Conservation (phyloP, 2,888 invertebrate genomes). For the Sarcophaga rosellei region DNA sequence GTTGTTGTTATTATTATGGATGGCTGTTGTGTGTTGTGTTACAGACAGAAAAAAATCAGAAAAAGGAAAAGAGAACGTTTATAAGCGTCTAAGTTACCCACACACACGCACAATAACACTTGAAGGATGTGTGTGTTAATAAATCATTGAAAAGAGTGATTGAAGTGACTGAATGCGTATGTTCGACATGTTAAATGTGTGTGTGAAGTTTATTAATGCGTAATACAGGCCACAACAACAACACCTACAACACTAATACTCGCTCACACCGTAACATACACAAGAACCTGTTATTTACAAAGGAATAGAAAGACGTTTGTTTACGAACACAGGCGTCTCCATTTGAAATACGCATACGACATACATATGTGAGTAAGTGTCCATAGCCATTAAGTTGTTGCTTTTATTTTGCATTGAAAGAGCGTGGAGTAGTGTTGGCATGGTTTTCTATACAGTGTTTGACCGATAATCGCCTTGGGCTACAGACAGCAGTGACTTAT, state of each 20-base stretch:
- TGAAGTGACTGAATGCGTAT: not conserved
- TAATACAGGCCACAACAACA: slow-evolving; percentile 23
- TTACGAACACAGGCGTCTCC: not conserved
- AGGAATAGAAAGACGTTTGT: not conserved
- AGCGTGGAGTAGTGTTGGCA: not conserved
- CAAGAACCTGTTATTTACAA: not conserved
- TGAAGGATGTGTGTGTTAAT: not conserved
- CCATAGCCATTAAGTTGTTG: slow-evolving; percentile 6
- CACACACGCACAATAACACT: not conserved
- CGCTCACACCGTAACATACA: slow-evolving; percentile 32
- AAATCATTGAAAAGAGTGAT: not conserved
- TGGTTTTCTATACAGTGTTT: not conserved
- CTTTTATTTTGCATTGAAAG: not conserved
- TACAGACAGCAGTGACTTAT: not conserved
- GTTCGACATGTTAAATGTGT: slow-evolving; percentile 32
- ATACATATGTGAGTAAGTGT: not conserved
- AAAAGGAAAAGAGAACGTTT: not conserved
- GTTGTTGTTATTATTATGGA: not conserved
- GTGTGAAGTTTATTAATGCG: slow-evolving; percentile 58
- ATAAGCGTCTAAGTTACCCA: not conserved
- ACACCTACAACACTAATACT: not conserved
- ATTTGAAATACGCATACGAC: not conserved
- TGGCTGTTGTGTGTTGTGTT: no score
- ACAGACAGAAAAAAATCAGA: not conserved
- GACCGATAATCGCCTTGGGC: slow-evolving; percentile 10